Evolutionary conservation across 2,888 invertebrate species (phyloP).

Genomic region (Rhodophaea formosa): DNA sequence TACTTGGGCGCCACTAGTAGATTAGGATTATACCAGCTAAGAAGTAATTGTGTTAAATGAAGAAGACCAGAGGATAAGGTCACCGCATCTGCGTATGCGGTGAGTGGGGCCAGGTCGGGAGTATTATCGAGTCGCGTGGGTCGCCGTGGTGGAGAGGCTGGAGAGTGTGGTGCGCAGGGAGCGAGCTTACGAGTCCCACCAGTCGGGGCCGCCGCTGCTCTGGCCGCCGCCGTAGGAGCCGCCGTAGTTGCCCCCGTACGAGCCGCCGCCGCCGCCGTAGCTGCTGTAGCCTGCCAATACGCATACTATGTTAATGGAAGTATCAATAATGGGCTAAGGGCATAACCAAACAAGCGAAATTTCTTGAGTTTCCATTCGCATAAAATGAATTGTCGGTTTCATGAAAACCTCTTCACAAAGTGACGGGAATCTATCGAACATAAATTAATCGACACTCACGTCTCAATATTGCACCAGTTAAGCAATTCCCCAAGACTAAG

Average conservation of each 20-base stretch:
- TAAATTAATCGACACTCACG: too few relatives aligned
- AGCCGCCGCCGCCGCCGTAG: slow-evolving; percentile 63
- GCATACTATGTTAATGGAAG: too few relatives aligned
- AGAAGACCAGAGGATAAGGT: neutral
- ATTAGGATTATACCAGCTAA: neutral
- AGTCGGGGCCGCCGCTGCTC: slow-evolving; percentile 71
- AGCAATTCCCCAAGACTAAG: too few relatives aligned
- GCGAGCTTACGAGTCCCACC: slow-evolving; percentile 73
- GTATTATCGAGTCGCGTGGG: neutral
- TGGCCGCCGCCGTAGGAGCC: slow-evolving; percentile 71
- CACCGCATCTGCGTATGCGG: neutral
- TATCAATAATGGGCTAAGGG: too few relatives aligned
- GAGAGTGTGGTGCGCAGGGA: slow-evolving; percentile 27
- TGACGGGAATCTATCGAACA: too few relatives aligned
- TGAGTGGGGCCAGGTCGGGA: neutral
- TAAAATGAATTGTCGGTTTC: too few relatives aligned
- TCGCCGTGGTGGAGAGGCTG: slow-evolving; percentile 27
- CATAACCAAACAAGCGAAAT: too few relatives aligned
- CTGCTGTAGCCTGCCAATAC: slow-evolving; percentile 41
- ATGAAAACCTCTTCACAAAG: too few relatives aligned
- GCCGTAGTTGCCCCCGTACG: slow-evolving; percentile 72
- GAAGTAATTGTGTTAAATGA: neutral
- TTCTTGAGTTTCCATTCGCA: too few relatives aligned
- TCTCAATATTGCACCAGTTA: too few relatives aligned
- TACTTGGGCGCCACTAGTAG: neutral